These are phyloP conservation scores for Amphilophus citrinellus DNA, from an alignment of 2,113 vertebrate genomes.

Conservation along the genomic window DNA sequence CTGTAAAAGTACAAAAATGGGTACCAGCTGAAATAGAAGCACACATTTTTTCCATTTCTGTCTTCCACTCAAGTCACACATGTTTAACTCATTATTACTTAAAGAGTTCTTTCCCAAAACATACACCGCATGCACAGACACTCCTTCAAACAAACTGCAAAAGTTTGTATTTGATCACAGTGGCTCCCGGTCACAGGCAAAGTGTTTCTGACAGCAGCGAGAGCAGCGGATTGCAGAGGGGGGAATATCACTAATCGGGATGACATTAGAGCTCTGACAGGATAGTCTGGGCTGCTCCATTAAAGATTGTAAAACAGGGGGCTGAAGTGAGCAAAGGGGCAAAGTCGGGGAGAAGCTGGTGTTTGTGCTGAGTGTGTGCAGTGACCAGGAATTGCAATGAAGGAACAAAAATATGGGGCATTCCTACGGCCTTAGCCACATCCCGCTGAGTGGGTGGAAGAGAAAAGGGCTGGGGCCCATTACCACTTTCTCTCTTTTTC, in stretches of 20 bases:
- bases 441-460: slow-evolving; percentile 73
- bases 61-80: slow-evolving; percentile 42
- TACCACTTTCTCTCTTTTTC: slow-evolving; percentile 14
- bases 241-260: slow-evolving; percentile 16
- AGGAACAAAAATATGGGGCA: slow-evolving; percentile 73
- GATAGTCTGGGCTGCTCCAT: slow-evolving; percentile 26
- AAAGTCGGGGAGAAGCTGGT: slow-evolving; percentile 25
- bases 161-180: slow-evolving; percentile 51
- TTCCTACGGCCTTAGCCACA: slow-evolving; percentile 68
- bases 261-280: slow-evolving; percentile 59
- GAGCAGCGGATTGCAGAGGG: slow-evolving; percentile 22
- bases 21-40: slow-evolving; percentile 64
- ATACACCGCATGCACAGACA: slow-evolving; percentile 33
- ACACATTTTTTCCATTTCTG: slow-evolving; percentile 45
- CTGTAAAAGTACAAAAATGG: slow-evolving; percentile 48
- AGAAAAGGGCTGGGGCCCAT: slow-evolving; percentile 56
- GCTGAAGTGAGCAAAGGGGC: neutral
- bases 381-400: slow-evolving; percentile 60
- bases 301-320: slow-evolving; percentile 16
- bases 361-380: slow-evolving; percentile 53
- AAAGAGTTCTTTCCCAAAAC: slow-evolving; percentile 33
- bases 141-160: slow-evolving; percentile 63
- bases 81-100: slow-evolving; percentile 58
- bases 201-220: slow-evolving; percentile 65
- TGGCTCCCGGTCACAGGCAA: slow-evolving; percentile 45